Base-by-base conservation (phyloP, 2,888 invertebrate genomes). In the Gymnosoma rotundatum region DNA sequence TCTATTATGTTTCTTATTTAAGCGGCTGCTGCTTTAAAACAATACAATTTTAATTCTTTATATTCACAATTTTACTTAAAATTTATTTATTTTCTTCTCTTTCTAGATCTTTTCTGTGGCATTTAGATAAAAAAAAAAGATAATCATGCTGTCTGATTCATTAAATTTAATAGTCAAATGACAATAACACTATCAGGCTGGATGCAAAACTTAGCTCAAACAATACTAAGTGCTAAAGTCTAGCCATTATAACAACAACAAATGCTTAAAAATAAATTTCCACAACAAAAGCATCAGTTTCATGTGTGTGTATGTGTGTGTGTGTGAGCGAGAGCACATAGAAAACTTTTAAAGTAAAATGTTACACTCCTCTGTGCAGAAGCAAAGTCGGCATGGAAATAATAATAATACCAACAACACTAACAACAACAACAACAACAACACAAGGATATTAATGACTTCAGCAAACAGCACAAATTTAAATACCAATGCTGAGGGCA, bases 351-450 rank as follows among this genome's bases (percentile, higher is more conserved):
- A 38, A 21, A 48, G 9, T 83, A 87, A 83, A 86, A 87, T 87
- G 87, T 86, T 87, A 74, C 76, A 87, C 82, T 83, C 83, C 83
- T 86, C 83, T 42, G 73, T 69, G 64, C 80, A 79, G 84, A 82
- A 87, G 82, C 52, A 58, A 45, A 82, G 66, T 58, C 79, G 82
- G 25, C 67, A 83, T 82, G 73, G 56, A 78, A 78, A 60, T 61
- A 74, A 45, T 50, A 82, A 63, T 50, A 67, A 72, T 58, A 36
- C n/a, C 75, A 54, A 69, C 21, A 48, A 48, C 48, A 32, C 2
- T 32, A 32, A 48, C 42, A 75, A 50, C 21, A 76, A 42, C 56
- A 78, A 18, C 67, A 56, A 69, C 10, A 54, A 36, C 79, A 64
- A 70, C 78, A 63, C 75, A 73, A 73, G 66, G 42, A 66, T 74